A percentile compares a stretch with the other conserved stretches of the same genome.
These are phyloP conservation scores for Agonopterix heracliana DNA, from an alignment of 2,888 invertebrate genomes.

Conservation along the genomic window DNA sequence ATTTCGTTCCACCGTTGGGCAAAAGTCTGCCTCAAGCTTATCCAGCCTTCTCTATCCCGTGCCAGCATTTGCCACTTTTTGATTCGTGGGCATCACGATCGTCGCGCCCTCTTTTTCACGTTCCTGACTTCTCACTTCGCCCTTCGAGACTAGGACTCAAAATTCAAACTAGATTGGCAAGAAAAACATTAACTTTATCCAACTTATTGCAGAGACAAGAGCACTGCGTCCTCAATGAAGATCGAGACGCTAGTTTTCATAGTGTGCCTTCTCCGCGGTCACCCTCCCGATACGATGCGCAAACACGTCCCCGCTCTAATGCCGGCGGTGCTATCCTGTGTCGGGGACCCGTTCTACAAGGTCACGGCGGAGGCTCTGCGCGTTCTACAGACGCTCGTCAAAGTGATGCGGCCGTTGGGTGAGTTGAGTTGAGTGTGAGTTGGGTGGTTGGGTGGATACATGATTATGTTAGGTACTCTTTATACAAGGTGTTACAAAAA, in stretches of 20 bases:
- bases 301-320: constrained; percentile 86
- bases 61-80: too few relatives aligned
- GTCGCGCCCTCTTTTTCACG: too few relatives aligned
- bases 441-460: constrained; percentile 75
- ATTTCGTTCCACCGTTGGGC: too few relatives aligned
- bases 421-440: too few relatives aligned
- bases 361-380: constrained; percentile 97
- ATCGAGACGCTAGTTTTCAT: constrained; percentile 97
- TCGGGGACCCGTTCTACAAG: constrained; percentile 98
- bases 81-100: too few relatives aligned
- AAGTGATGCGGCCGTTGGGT: constrained; percentile 93
- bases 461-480: neutral
- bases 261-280: constrained; percentile 87
- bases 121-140: too few relatives aligned
- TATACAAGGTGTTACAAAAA: too few relatives aligned
- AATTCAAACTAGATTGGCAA: too few relatives aligned
- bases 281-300: constrained; percentile 86
- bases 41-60: too few relatives aligned
- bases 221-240: constrained; percentile 97
- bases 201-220: constrained; percentile 80
- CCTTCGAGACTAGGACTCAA: too few relatives aligned
- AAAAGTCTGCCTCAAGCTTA: too few relatives aligned
- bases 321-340: constrained; percentile 91
- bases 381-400: constrained; percentile 94
- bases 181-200: neutral